Percentiles rank a stretch among this genome's conserved stretches.
Conservation (phyloP, 2,113 vertebrate species). For the Jacana jacana region DNA sequence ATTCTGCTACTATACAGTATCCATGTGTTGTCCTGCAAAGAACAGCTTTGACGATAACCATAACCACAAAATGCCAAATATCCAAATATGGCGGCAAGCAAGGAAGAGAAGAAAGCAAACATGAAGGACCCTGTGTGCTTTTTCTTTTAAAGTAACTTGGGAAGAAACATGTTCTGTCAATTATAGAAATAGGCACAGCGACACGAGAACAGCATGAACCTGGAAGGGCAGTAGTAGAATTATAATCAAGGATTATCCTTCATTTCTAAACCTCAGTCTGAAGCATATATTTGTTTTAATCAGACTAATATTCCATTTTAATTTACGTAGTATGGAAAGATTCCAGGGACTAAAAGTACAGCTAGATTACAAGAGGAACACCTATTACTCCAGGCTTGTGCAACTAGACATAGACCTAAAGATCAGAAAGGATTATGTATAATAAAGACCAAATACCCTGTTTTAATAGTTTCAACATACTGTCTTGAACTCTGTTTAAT, state of each 20-base stretch:
- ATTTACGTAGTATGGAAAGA: not conserved
- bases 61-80: too few species aligned
- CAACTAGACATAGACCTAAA: not conserved
- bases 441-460: not conserved
- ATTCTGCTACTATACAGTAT: not conserved
- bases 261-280: not conserved
- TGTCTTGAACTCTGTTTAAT: not conserved
- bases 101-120: not conserved
- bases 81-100: not conserved
- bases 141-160: not conserved
- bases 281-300: not conserved
- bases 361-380: not conserved
- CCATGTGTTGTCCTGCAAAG: not conserved
- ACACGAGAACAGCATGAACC: not conserved
- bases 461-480: not conserved
- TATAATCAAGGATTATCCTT: not conserved
- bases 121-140: not conserved
- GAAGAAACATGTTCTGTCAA: not conserved
- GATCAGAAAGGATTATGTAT: not conserved
- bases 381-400: not conserved
- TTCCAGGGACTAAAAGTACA: not conserved
- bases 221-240: not conserved
- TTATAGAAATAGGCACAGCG: not conserved
- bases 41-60: not conserved
- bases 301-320: not conserved